A percentile compares a stretch with the other conserved stretches of the same genome.
Conservation (phyloP, 2,797 vertebrate species). For the Phoebastria nigripes region DNA sequence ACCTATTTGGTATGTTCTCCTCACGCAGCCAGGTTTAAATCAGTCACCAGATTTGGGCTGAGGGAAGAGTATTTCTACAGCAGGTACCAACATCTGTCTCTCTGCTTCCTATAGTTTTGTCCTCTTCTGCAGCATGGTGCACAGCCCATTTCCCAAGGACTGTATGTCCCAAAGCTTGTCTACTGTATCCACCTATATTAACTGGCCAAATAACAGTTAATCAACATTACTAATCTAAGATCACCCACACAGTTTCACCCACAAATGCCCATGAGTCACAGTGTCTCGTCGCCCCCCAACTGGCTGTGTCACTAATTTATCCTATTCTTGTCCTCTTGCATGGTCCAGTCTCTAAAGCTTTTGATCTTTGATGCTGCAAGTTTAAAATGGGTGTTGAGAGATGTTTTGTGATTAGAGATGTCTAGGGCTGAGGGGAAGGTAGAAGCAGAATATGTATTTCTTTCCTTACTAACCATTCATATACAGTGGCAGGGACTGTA, state of each 20-base stretch:
- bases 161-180: not conserved
- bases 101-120: not conserved
- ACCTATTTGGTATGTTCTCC: not conserved
- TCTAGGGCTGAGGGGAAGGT: not conserved
- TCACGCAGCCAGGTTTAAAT: not conserved
- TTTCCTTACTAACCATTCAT: not conserved
- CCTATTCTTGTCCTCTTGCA: not conserved
- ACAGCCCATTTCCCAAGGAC: not conserved
- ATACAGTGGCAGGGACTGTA: not conserved
- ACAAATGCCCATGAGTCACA: not conserved
- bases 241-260: not conserved
- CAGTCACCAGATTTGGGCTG: not conserved
- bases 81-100: not conserved
- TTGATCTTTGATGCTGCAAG: not conserved
- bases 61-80: not conserved
- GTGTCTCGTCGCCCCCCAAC: not conserved
- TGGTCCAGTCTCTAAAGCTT: not conserved
- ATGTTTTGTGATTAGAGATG: not conserved
- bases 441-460: not conserved
- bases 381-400: not conserved
- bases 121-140: not conserved
- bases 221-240: not conserved
- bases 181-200: not conserved
- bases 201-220: not conserved
- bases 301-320: not conserved